Percentiles rank a stretch among this genome's conserved stretches.
phyloP scores from a whole-genome alignment of 2,113 vertebrate genomes.

The Fulmarus glacialis region DNA sequence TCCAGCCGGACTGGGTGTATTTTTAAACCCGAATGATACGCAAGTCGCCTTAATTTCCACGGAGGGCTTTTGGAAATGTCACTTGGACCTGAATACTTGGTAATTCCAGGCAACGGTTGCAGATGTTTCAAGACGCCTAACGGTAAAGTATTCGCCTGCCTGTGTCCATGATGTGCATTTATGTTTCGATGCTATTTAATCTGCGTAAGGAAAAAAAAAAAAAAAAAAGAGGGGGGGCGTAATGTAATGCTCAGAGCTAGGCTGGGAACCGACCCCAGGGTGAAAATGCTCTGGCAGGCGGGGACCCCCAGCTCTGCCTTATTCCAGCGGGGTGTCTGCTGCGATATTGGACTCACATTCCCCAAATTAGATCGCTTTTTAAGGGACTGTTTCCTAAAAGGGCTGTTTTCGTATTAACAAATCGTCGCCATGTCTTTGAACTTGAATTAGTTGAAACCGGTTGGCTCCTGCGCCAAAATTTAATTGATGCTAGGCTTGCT shows the following conservation, averaged over 20 bases:
- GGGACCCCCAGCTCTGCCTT: not conserved
- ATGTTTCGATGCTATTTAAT: not conserved
- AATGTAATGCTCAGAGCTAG: not conserved
- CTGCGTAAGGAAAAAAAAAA: not conserved
- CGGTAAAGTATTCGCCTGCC: constrained; percentile 71
- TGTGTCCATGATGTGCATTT: not conserved
- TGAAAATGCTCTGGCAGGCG: not conserved
- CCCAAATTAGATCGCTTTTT: not conserved
- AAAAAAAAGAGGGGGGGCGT: fast-evolving
- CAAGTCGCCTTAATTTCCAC: constrained; percentile 15
- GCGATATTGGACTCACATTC: not conserved
- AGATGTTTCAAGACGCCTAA: constrained; percentile 67
- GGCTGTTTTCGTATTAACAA: not conserved
- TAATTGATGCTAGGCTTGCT: constrained; percentile 7
- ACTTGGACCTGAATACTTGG: constrained; percentile 39
- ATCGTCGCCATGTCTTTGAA: constrained; percentile 80
- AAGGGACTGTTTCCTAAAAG: constrained; percentile 4
- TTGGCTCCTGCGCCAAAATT: constrained; percentile 49
- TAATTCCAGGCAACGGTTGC: constrained; percentile 32
- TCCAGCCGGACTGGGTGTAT: constrained; percentile 8
- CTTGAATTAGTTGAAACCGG: constrained; percentile 74
- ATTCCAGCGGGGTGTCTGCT: not conserved
- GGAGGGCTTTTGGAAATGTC: constrained; percentile 53
- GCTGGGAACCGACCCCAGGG: not conserved
- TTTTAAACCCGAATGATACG: constrained; percentile 8